Conservation (phyloP, 37 sponge, comb jelly and placozoan species). For the Hormiphora californensis region DNA sequence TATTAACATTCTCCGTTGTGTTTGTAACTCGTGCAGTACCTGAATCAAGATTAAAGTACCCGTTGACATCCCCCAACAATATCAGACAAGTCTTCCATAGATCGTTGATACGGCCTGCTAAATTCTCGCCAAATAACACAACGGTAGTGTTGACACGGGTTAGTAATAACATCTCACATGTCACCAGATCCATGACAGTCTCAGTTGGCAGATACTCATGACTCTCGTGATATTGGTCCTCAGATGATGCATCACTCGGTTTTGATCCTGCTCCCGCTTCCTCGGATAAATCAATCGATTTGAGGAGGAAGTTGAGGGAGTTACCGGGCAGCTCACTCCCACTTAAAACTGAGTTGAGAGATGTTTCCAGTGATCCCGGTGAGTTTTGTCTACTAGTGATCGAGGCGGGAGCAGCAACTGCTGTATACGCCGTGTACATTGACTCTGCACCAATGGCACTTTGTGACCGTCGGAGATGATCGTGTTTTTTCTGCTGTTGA, state of each 20-base stretch:
- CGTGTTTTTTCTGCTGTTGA: too few relatives aligned
- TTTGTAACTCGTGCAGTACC: not conserved
- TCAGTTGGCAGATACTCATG: not conserved
- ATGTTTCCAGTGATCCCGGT: not conserved
- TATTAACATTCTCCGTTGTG: conserved; percentile 6
- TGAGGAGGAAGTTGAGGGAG: conserved; percentile 12
- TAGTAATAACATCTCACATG: conserved; percentile 11
- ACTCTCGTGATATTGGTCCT: conserved; percentile 9
- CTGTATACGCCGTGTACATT: not conserved
- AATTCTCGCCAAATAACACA: not conserved
- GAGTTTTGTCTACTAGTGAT: not conserved
- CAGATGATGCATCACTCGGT: conserved; percentile 19
- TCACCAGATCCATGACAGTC: not conserved
- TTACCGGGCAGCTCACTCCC: conserved; percentile 33
- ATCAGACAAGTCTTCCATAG: not conserved
- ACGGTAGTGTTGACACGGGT: not conserved
- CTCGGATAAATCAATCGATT: not conserved
- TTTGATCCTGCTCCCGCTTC: not conserved
- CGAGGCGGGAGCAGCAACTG: not conserved
- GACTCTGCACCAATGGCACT: not conserved
- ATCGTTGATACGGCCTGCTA: not conserved
- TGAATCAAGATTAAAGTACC: not conserved
- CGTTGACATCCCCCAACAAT: conserved; percentile 17
- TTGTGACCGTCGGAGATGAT: not conserved
- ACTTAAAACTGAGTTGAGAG: not conserved